These are phyloP conservation scores for Charaxes varanes DNA, from an alignment of 1,140 invertebrate species.

Conservation along the genomic window DNA sequence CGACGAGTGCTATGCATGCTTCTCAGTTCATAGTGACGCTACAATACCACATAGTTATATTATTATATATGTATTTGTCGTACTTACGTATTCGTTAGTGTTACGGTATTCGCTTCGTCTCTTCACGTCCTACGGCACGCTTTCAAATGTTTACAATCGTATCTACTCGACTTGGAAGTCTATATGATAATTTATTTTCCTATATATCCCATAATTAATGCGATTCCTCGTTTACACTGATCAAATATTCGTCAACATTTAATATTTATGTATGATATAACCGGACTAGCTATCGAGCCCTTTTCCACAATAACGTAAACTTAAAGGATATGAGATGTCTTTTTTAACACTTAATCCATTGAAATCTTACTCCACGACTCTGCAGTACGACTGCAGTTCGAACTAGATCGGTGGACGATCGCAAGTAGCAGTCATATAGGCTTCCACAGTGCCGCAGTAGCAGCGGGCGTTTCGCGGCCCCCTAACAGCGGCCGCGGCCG, in stretches of 20 bases:
- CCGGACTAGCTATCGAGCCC: too few relatives aligned
- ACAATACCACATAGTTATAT: conserved; percentile 43
- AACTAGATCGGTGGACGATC: too few relatives aligned
- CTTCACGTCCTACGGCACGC: conserved; percentile 62
- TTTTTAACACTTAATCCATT: too few relatives aligned
- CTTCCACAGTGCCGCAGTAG: not conserved
- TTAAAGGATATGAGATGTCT: too few relatives aligned
- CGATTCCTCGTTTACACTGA: too few relatives aligned
- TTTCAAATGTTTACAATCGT: conserved; percentile 73
- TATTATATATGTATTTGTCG: conserved; percentile 67
- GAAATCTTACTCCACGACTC: too few relatives aligned
- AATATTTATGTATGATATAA: not conserved
- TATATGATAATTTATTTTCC: conserved; percentile 34
- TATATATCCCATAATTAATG: too few relatives aligned
- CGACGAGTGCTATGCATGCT: conserved; percentile 68
- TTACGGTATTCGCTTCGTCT: conserved; percentile 50
- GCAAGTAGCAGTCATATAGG: not conserved
- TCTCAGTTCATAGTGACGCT: conserved; percentile 69
- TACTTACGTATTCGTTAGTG: conserved; percentile 69
- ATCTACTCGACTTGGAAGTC: conserved; percentile 47
- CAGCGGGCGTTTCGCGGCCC: too few relatives aligned
- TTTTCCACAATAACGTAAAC: too few relatives aligned
- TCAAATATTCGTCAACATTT: not conserved
- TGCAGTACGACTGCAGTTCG: too few relatives aligned
- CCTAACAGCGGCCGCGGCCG: conserved; percentile 1